Evolutionary conservation across 1,140 invertebrate species (phyloP).

Genomic region (Eupeodes corollae): DNA sequence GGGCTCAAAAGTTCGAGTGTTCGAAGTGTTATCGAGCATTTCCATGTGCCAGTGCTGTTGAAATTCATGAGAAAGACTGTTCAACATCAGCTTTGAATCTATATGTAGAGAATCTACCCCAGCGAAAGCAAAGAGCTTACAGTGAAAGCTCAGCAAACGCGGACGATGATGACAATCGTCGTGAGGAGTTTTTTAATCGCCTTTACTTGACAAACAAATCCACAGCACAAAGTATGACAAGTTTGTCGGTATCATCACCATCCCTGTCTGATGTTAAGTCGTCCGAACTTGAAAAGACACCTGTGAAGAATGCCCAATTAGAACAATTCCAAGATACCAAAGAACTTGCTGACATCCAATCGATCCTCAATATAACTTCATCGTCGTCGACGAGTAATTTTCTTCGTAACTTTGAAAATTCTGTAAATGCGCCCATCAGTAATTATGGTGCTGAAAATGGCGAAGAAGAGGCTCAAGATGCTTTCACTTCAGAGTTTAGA

Average conservation of each 20-base stretch:
- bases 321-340: slow-evolving; percentile 38
- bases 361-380: slow-evolving; percentile 64
- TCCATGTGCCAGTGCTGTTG: slow-evolving; percentile 57
- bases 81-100: neutral
- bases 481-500: slow-evolving; percentile 65
- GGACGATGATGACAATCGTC: slow-evolving; percentile 32
- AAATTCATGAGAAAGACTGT: slow-evolving; percentile 53
- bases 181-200: slow-evolving; percentile 69
- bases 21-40: slow-evolving; percentile 60
- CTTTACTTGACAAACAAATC: slow-evolving; percentile 60
- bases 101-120: neutral
- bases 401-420: slow-evolving; percentile 31
- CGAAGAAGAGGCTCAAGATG: slow-evolving; percentile 69
- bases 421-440: slow-evolving; percentile 31
- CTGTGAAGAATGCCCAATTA: too few species aligned
- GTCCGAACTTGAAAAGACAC: too few species aligned
- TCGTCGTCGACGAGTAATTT: slow-evolving; percentile 37
- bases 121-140: slow-evolving; percentile 19
- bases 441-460: slow-evolving; percentile 36
- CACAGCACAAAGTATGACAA: neutral
- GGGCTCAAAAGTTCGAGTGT: slow-evolving; percentile 57
- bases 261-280: neutral
- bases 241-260: neutral
- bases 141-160: slow-evolving; percentile 14
- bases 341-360: slow-evolving; percentile 74